Conservation (phyloP, 92 coral and sea anemone species). For the Heliopora coerulea region DNA sequence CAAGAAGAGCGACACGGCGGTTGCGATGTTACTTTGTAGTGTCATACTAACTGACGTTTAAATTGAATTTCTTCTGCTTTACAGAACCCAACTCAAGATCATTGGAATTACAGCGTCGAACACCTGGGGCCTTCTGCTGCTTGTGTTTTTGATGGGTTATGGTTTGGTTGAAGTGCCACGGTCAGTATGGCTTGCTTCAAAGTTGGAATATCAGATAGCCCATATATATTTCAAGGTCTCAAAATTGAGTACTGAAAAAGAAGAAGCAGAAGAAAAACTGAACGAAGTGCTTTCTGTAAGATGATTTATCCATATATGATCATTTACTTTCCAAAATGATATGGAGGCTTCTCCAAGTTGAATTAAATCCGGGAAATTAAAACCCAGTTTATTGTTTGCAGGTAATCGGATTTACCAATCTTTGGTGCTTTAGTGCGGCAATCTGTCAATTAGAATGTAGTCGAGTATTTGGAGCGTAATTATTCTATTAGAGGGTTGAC, state of each 20-base stretch:
- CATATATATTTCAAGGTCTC: constrained; percentile 96
- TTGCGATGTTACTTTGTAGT: not conserved
- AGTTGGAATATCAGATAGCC: constrained; percentile 85
- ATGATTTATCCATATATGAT: not conserved
- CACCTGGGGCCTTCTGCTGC: constrained; percentile 92
- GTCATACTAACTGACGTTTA: not conserved
- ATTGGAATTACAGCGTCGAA: constrained; percentile 97
- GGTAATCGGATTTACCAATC: too few relatives aligned
- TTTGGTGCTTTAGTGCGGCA: too few relatives aligned
- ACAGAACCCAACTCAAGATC: constrained; percentile 70
- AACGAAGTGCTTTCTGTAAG: constrained; percentile 86
- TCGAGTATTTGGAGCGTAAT: too few relatives aligned
- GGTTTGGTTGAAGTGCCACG: constrained; percentile 97
- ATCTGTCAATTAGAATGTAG: too few relatives aligned
- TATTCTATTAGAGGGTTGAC: too few relatives aligned
- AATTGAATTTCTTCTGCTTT: not conserved
- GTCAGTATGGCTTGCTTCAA: constrained; percentile 85
- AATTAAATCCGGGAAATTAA: too few relatives aligned
- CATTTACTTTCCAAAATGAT: too few relatives aligned
- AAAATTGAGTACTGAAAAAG: constrained; percentile 90
- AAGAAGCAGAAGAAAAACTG: constrained; percentile 92
- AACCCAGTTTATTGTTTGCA: too few relatives aligned
- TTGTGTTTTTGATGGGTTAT: constrained; percentile 94
- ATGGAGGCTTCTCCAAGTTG: too few relatives aligned
- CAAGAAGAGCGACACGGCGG: too few relatives aligned